Conservation (phyloP, 2,113 vertebrate species). For the Taurulus bubalis region DNA sequence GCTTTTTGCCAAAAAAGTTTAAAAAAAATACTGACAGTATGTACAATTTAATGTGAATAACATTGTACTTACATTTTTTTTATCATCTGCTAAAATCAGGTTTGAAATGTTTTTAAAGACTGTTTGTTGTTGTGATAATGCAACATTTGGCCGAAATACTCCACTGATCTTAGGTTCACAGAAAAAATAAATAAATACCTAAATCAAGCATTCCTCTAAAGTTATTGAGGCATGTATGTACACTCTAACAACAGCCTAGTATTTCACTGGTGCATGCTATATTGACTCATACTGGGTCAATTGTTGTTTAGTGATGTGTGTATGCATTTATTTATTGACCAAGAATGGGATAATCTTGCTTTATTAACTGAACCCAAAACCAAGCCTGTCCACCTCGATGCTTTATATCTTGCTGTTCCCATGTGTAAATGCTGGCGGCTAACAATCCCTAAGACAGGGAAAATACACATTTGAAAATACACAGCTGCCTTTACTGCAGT, state of each 20-base stretch:
- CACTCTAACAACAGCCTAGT: not conserved
- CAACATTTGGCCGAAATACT: not conserved
- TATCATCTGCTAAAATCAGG: too few relatives aligned
- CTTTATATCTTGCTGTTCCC: constrained; percentile 5
- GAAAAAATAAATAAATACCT: not conserved
- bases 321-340: constrained; percentile 11
- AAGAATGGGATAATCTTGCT: not conserved
- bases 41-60: not conserved
- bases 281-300: not conserved
- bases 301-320: not conserved
- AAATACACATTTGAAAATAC: constrained; percentile 3
- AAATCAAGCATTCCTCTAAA: not conserved
- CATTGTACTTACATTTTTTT: too few relatives aligned
- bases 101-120: too few relatives aligned
- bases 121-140: not conserved
- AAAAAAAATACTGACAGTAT: not conserved
- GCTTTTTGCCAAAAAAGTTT: not conserved
- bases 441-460: not conserved
- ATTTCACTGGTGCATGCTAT: not conserved
- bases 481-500: constrained; percentile 17
- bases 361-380: not conserved
- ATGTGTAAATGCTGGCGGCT: constrained; percentile 6
- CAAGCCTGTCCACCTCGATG: not conserved
- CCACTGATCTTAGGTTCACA: too few relatives aligned
- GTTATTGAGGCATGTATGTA: not conserved